phyloP scores from a whole-genome alignment of 2,888 invertebrate species.

The Epinotia ramella region DNA sequence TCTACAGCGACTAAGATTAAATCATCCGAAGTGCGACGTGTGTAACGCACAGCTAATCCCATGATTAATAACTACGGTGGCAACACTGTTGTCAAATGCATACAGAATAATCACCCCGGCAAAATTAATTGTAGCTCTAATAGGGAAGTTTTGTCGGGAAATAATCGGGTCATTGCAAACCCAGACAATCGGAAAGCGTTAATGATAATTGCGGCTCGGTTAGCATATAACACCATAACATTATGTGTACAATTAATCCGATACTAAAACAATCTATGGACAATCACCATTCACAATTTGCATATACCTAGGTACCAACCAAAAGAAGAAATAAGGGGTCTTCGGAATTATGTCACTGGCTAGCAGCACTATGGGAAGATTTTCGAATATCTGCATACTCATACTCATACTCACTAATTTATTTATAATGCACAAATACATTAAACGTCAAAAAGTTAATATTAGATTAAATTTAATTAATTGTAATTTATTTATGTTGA shows the following conservation, averaged over 20 bases:
- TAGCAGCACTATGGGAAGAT: too few species aligned
- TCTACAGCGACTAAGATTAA: background rate
- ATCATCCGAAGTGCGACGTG: background rate
- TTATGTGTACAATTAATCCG: background rate
- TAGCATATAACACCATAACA: background rate
- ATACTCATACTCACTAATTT: too few species aligned
- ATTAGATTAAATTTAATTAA: too few species aligned
- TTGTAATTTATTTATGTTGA: too few species aligned
- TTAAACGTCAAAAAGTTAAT: too few species aligned
- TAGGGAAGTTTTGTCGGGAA: background rate
- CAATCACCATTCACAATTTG: background rate
- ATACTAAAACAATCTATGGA: background rate
- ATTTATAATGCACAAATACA: too few species aligned
- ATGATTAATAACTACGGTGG: constrained; percentile 17
- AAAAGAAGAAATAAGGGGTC: too few species aligned
- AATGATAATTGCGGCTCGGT: constrained; percentile 11
- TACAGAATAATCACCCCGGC: background rate
- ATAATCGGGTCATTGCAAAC: constrained; percentile 1
- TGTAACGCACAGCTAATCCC: constrained; percentile 1
- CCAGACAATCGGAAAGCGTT: constrained; percentile 3
- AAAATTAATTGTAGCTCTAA: constrained; percentile 29
- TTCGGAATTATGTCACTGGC: too few species aligned
- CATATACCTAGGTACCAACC: background rate
- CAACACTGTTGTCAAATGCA: constrained; percentile 25
- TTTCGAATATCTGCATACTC: too few species aligned